A percentile compares a stretch with the other conserved stretches of the same genome.
phyloP scores from a whole-genome alignment of 23 tunicate species.

The Clavelina lepadiformis region DNA sequence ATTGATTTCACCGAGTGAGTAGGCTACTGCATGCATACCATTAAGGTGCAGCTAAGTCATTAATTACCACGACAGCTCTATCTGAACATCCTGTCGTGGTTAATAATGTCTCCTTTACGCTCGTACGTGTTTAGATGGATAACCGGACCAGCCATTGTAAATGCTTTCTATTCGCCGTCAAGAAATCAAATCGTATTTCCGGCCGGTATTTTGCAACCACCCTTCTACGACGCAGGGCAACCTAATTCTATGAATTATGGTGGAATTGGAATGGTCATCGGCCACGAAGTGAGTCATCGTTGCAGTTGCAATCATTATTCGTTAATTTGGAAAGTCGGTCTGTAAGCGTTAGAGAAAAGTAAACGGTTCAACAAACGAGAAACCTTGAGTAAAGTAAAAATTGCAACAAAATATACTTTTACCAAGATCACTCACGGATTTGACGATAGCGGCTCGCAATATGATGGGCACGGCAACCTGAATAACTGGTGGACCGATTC shows the following conservation, averaged over 20 bases:
- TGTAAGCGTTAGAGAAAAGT: too few species aligned
- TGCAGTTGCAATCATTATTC: not conserved
- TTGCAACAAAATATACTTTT: too few species aligned
- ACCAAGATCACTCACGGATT: constrained; percentile 98
- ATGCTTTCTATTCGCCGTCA: constrained; percentile 78
- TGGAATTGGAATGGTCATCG: constrained; percentile 98
- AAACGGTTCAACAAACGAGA: too few species aligned
- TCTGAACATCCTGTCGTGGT: not conserved
- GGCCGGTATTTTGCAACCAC: constrained; percentile 97
- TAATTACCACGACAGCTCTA: too few species aligned
- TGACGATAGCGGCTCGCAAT: constrained; percentile 90
- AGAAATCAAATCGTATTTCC: constrained; percentile 89
- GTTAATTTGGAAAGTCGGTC: too few species aligned
- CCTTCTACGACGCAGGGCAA: constrained; percentile 87
- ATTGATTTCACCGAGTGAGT: constrained; percentile 78
- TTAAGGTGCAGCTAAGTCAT: too few species aligned
- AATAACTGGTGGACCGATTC: constrained; percentile 86
- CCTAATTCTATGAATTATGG: constrained; percentile 97
- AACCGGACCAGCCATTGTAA: constrained; percentile 88
- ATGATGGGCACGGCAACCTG: constrained; percentile 79
- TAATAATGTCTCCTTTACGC: too few species aligned
- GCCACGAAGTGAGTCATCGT: constrained; percentile 74
- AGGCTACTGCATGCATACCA: too few species aligned
- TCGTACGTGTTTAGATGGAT: constrained; percentile 91
- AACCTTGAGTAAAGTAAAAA: too few species aligned